Conservation (phyloP, 2,888 invertebrate species). For the Hypena proboscidalis region DNA sequence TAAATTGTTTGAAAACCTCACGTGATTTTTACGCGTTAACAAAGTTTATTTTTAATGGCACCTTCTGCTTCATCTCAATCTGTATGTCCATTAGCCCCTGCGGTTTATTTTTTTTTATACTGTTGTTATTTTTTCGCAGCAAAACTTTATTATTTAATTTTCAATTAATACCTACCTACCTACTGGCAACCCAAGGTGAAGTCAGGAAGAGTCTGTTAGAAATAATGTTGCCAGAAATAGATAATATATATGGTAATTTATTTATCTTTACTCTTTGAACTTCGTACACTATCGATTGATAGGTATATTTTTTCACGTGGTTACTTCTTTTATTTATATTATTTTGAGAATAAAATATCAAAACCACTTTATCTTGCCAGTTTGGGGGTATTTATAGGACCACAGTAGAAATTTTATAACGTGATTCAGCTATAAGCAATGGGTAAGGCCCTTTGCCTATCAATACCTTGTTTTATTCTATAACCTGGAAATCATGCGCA, state of each 20-base stretch:
- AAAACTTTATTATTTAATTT: slow-evolving; percentile 40
- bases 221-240: slow-evolving; percentile 1
- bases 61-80: slow-evolving; percentile 83
- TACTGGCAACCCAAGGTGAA: slow-evolving; percentile 15
- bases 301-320: too few relatives aligned
- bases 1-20: slow-evolving; percentile 51
- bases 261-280: too few relatives aligned
- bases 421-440: too few relatives aligned
- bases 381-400: too few relatives aligned
- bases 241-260: too few relatives aligned
- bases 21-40: slow-evolving; percentile 41
- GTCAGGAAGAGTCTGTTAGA: slow-evolving; percentile 2
- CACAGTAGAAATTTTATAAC: too few relatives aligned
- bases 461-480: too few relatives aligned
- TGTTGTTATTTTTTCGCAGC: slow-evolving; percentile 56
- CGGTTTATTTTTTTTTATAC: slow-evolving; percentile 67
- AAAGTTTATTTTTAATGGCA: slow-evolving; percentile 64
- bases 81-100: slow-evolving; percentile 80
- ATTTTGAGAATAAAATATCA: neutral
- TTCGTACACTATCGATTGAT: too few relatives aligned
- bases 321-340: neutral
- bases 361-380: too few relatives aligned
- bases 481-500: too few relatives aligned
- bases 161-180: slow-evolving; percentile 35
- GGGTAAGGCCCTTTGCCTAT: too few relatives aligned